Evolutionary conservation across 2,113 vertebrate genomes (phyloP).

Genomic region (Crotalus helleri): DNA sequence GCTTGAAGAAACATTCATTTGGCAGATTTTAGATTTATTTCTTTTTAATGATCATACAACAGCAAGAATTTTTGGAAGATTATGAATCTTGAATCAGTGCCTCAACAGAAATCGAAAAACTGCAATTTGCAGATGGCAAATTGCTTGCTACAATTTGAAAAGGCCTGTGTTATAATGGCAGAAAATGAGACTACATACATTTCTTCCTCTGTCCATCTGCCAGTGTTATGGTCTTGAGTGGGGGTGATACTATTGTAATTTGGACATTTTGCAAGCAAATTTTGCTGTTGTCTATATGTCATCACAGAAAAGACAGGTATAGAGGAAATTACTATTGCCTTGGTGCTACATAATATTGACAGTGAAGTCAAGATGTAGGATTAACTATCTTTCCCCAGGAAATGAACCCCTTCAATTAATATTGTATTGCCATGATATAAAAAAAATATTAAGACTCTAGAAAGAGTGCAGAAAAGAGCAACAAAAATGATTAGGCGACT

Average conservation of each 20-base stretch:
- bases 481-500: neutral
- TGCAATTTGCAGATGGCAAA: slow-evolving; percentile 67
- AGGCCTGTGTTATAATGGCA: slow-evolving; percentile 57
- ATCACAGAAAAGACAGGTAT: slow-evolving; percentile 38
- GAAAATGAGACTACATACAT: slow-evolving; percentile 64
- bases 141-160: slow-evolving; percentile 61
- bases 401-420: slow-evolving; percentile 35
- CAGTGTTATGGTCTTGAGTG: slow-evolving; percentile 57
- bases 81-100: slow-evolving; percentile 62
- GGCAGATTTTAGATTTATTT: slow-evolving; percentile 21
- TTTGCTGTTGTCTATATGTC: slow-evolving; percentile 57
- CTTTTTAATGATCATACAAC: slow-evolving; percentile 37
- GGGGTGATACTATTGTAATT: slow-evolving; percentile 60
- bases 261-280: slow-evolving; percentile 60
- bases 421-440: neutral
- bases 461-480: neutral
- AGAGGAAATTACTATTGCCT: slow-evolving; percentile 32
- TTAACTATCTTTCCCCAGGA: slow-evolving; percentile 10
- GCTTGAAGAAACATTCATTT: slow-evolving; percentile 11
- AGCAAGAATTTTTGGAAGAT: slow-evolving; percentile 47
- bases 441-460: neutral
- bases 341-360: slow-evolving; percentile 33
- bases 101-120: slow-evolving; percentile 61
- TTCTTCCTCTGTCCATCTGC: slow-evolving; percentile 70
- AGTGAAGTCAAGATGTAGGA: slow-evolving; percentile 36